Conservation (phyloP, 2,113 vertebrate species). For the Psittacula cyanocephala region DNA sequence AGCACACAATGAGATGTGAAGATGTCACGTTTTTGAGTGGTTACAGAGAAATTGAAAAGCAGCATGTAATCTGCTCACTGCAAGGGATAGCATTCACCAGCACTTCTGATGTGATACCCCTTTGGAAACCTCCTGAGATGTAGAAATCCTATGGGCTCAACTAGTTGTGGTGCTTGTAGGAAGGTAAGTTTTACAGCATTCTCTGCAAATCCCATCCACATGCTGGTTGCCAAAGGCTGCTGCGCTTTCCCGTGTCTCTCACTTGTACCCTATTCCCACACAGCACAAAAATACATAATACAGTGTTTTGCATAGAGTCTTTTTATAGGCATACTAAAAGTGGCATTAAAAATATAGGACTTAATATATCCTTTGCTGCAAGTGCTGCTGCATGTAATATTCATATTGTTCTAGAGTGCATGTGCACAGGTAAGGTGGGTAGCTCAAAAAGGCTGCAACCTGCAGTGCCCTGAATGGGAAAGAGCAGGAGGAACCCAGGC, state of each 20-base stretch:
- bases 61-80: not conserved
- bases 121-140: not conserved
- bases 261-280: not conserved
- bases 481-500: not conserved
- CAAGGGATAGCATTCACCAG: not conserved
- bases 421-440: not conserved
- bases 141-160: not conserved
- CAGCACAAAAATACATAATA: not conserved
- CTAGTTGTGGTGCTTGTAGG: not conserved
- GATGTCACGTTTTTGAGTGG: not conserved
- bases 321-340: slow-evolving; percentile 51
- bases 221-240: not conserved
- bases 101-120: not conserved
- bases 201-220: not conserved
- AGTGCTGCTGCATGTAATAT: slow-evolving; percentile 21
- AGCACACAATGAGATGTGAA: not conserved
- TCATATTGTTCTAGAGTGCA: not conserved
- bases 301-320: slow-evolving; percentile 1
- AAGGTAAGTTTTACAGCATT: not conserved
- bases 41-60: not conserved
- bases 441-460: not conserved
- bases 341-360: slow-evolving; percentile 40
- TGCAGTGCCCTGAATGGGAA: not conserved
- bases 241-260: not conserved
- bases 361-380: slow-evolving; percentile 33